Base-by-base conservation (phyloP, 2,113 vertebrate species). In the Alligator mississippiensis region DNA sequence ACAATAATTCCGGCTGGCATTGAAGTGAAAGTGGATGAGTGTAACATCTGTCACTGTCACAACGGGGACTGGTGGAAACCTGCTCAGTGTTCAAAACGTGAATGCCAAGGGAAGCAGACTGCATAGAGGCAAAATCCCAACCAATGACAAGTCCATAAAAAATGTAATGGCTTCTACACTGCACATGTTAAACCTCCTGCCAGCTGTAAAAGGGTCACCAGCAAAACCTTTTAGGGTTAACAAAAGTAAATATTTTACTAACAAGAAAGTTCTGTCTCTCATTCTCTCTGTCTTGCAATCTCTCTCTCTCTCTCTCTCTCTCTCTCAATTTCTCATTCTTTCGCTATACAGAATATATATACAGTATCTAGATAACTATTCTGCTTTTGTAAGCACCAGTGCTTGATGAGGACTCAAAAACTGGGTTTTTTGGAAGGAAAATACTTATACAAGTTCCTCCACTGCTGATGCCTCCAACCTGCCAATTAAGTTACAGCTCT, bases 61-160 rank as follows among this genome's bases (percentile, higher is more conserved):
- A 99, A 98, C 57, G 99, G 99, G 95, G 99, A 99, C 98, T 99
- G 99, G 99, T 99, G 99, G 99, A 99, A 99, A 96, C 99, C 99
- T 0, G 99, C 99, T 3, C 99, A 99, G 98, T 99, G 99, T 95
- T 99, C 99, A 97, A 99, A 99, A 96, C 98, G 99, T 0, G 99
- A 99, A 96, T 99, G 99, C 98, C 99, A 99, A 98, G 99, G 99
- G 85, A 99, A 99, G 98, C 99, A 98, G 97, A 96, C 97, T 95
- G 98, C 99, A 97, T 99, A 99, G 98, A 85, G 2, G 96, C 94
- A 60, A 62, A 63, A 3, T 55, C 88, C 97, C 95, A 28, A 9
- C 92, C 55, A 54, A 11, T 4, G 91, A 95, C n/a, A 55, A 96
- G 90, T 96, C 88, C 95, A 94, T 54, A 88, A 82, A 22, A 94